These are phyloP conservation scores for Spinibarbus caldwelli DNA, from an alignment of 2,797 vertebrate species.

Conservation along the genomic window DNA sequence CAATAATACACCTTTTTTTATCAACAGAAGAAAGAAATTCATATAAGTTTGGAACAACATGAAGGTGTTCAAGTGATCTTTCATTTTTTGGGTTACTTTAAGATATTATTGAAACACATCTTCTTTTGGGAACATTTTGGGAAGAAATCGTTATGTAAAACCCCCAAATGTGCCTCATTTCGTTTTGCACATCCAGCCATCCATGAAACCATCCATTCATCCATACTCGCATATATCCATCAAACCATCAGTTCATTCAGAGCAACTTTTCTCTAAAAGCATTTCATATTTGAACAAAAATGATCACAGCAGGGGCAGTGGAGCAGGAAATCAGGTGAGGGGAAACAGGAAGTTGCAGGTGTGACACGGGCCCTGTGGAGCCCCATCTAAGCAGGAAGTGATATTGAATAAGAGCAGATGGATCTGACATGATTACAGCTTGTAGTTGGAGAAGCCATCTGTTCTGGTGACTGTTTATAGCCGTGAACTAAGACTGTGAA, in stretches of 20 bases:
- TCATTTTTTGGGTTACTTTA: not conserved
- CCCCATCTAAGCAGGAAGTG: constrained; percentile 42
- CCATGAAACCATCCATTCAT: constrained; percentile 18
- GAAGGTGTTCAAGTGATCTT: not conserved
- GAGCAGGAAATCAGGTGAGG: constrained; percentile 46
- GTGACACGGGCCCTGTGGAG: constrained; percentile 53
- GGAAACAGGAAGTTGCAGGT: constrained; percentile 60
- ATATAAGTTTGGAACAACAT: not conserved
- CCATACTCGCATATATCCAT: not conserved
- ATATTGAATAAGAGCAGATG: constrained; percentile 60
- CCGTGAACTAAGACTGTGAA: constrained; percentile 56
- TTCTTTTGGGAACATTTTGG: not conserved
- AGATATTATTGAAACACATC: not conserved
- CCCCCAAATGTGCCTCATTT: constrained; percentile 3
- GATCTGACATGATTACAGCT: constrained; percentile 60
- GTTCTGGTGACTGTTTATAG: constrained; percentile 57
- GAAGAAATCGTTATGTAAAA: constrained; percentile 9
- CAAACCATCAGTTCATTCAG: not conserved
- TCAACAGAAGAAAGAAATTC: not conserved
- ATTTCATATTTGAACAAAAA: constrained; percentile 13
- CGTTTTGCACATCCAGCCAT: not conserved
- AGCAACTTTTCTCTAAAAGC: not conserved
- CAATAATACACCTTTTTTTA: not conserved
- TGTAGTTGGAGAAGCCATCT: constrained; percentile 64
- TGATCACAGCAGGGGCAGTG: constrained; percentile 11